A percentile compares a stretch with the other conserved stretches of the same genome.
phyloP scores from a whole-genome alignment of 1,140 invertebrate genomes.

The Trichoplusia ni region DNA sequence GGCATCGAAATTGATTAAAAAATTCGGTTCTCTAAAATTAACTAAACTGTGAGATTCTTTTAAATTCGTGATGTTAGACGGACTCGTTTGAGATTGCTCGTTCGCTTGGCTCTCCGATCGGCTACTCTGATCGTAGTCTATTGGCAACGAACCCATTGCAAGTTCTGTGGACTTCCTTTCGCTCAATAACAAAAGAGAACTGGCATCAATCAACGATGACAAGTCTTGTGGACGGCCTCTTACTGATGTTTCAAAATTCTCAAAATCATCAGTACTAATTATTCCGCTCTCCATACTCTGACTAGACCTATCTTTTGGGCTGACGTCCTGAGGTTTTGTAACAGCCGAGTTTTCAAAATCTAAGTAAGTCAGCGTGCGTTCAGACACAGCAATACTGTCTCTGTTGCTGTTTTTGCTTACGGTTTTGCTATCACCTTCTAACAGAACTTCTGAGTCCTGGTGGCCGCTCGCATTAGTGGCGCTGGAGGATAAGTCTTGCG shows the following conservation, averaged over 20 bases:
- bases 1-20: constrained; percentile 57
- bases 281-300: constrained; percentile 56
- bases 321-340: constrained; percentile 62
- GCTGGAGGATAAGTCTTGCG: constrained; percentile 63
- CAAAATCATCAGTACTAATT: constrained; percentile 65
- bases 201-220: constrained; percentile 63
- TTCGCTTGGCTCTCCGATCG: constrained; percentile 31
- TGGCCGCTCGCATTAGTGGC: constrained; percentile 33
- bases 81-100: constrained; percentile 51
- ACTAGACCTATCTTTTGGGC: constrained; percentile 57
- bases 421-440: constrained; percentile 63
- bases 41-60: constrained; percentile 61
- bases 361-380: constrained; percentile 59
- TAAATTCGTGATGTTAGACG: constrained; percentile 66
- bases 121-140: constrained; percentile 43
- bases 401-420: constrained; percentile 52
- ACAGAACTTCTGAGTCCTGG: constrained; percentile 48
- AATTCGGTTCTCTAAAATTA: constrained; percentile 51
- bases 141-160: constrained; percentile 35
- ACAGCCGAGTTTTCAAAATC: constrained; percentile 67
- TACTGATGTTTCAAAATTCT: constrained; percentile 60
- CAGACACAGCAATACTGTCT: constrained; percentile 44
- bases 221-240: constrained; percentile 63
- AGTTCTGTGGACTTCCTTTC: constrained; percentile 60
- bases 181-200: constrained; percentile 57